phyloP scores from a whole-genome alignment of 1,140 invertebrate species.

The Camponotus vicinus region DNA sequence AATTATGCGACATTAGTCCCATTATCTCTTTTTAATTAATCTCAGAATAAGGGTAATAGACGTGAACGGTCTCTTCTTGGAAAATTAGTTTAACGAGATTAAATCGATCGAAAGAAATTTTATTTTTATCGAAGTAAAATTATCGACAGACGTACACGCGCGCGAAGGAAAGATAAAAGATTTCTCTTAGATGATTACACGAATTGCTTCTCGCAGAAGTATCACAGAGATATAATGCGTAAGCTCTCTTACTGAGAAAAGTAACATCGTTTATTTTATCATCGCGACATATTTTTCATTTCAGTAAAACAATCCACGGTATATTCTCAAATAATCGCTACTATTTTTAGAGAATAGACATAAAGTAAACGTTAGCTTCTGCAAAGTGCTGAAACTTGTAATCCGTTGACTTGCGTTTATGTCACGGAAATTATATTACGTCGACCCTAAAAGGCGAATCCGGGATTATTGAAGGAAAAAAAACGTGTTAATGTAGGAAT shows the following conservation, averaged over 20 bases:
- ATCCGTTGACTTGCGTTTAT: slow-evolving; percentile 36
- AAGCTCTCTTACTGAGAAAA: background rate
- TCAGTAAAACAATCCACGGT: background rate
- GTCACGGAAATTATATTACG: slow-evolving; percentile 41
- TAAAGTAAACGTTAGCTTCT: background rate
- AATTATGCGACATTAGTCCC: slow-evolving; percentile 18
- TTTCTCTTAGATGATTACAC: background rate
- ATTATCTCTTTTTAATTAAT: slow-evolving; percentile 40
- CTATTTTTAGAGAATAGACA: background rate
- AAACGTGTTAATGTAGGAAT: slow-evolving; percentile 47
- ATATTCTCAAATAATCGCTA: slow-evolving; percentile 23
- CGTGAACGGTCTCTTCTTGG: background rate
- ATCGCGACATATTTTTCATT: slow-evolving; percentile 18
- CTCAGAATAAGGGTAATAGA: slow-evolving; percentile 30
- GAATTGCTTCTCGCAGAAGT: background rate
- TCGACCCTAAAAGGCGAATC: slow-evolving; percentile 14
- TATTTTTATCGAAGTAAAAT: slow-evolving; percentile 31
- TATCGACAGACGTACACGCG: background rate
- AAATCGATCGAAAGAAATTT: slow-evolving; percentile 18
- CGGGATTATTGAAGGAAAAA: background rate
- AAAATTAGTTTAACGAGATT: slow-evolving; percentile 31
- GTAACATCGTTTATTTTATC: slow-evolving; percentile 3
- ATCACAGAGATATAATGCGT: slow-evolving; percentile 6
- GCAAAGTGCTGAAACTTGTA: slow-evolving; percentile 42
- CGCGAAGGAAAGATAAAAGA: background rate